A percentile compares a stretch with the other conserved stretches of the same genome.
Evolutionary conservation across 1,140 invertebrate species (phyloP).

Genomic region (Euborellia annulipes): DNA sequence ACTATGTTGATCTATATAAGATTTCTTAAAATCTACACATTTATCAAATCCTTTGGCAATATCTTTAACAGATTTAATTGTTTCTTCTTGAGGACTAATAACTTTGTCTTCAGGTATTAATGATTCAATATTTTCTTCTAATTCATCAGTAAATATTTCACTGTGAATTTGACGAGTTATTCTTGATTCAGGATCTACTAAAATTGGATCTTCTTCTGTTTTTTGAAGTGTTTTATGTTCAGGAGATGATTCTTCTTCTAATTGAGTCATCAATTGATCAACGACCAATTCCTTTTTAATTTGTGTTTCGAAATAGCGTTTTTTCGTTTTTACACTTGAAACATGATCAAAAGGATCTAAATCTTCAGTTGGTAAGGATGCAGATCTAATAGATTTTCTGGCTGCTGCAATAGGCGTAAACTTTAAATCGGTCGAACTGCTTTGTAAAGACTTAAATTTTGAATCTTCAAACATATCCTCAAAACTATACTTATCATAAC

Average conservation of each 20-base stretch:
- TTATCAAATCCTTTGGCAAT: background rate
- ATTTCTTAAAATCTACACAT: too few relatives aligned
- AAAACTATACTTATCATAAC: slow-evolving; percentile 2
- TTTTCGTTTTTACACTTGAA: slow-evolving; percentile 21
- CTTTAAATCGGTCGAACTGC: slow-evolving; percentile 22
- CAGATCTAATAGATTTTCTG: slow-evolving; percentile 29
- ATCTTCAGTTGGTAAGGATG: slow-evolving; percentile 29
- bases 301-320: slow-evolving; percentile 31
- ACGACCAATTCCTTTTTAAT: slow-evolving; percentile 32
- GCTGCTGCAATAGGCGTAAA: slow-evolving; percentile 17
- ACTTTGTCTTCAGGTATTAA: slow-evolving; percentile 20
- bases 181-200: slow-evolving; percentile 20
- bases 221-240: slow-evolving; percentile 26
- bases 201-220: slow-evolving; percentile 7
- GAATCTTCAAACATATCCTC: background rate
- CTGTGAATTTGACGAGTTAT: slow-evolving; percentile 24
- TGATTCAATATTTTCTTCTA: slow-evolving; percentile 26
- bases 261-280: slow-evolving; percentile 28
- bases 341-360: slow-evolving; percentile 14
- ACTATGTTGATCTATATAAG: background rate
- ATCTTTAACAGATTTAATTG: slow-evolving; percentile 1
- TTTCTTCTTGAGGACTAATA: slow-evolving; percentile 4
- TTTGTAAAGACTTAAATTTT: slow-evolving; percentile 11
- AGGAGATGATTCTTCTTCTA: slow-evolving; percentile 32
- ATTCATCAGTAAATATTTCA: slow-evolving; percentile 25